phyloP scores from a whole-genome alignment of 2,888 invertebrate species.

The Steinernema carpocapsae region DNA sequence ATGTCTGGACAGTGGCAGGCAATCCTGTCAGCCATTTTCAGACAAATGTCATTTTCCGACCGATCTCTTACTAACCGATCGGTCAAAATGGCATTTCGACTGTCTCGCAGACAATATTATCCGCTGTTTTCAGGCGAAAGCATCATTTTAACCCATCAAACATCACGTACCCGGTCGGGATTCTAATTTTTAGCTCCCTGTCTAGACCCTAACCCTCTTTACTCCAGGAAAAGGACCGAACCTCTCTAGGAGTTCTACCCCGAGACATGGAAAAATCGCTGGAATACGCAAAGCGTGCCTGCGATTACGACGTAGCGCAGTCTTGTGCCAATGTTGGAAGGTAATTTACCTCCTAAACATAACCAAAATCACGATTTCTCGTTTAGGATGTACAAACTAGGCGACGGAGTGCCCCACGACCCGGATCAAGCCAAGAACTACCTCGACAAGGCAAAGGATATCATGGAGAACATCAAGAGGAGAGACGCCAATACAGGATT shows the following conservation, averaged over 20 bases:
- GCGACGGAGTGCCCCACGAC: slow-evolving; percentile 64
- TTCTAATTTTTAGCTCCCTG: too few species aligned
- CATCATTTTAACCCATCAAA: too few species aligned
- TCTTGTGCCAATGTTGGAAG: slow-evolving; percentile 85
- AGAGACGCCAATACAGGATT: slow-evolving; percentile 16
- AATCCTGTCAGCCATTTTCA: too few species aligned
- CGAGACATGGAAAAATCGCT: slow-evolving; percentile 77
- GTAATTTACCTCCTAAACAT: slow-evolving; percentile 38
- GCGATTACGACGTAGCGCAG: slow-evolving; percentile 83
- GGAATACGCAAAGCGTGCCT: slow-evolving; percentile 79
- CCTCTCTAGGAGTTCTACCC: slow-evolving; percentile 51
- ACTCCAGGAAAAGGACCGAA: slow-evolving; percentile 52
- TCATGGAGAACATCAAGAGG: slow-evolving; percentile 36
- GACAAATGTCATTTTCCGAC: too few species aligned
- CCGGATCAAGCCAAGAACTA: slow-evolving; percentile 57
- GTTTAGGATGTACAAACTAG: slow-evolving; percentile 71
- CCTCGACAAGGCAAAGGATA: slow-evolving; percentile 55
- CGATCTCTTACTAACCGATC: too few species aligned
- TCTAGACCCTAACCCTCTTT: too few species aligned
- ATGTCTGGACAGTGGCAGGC: too few species aligned
- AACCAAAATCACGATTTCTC: background rate
- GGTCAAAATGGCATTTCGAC: too few species aligned
- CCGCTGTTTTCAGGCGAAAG: too few species aligned
- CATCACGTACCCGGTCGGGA: too few species aligned
- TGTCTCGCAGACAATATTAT: too few species aligned